Conservation (phyloP, 2,888 invertebrate species). For the Homarus gammarus region DNA sequence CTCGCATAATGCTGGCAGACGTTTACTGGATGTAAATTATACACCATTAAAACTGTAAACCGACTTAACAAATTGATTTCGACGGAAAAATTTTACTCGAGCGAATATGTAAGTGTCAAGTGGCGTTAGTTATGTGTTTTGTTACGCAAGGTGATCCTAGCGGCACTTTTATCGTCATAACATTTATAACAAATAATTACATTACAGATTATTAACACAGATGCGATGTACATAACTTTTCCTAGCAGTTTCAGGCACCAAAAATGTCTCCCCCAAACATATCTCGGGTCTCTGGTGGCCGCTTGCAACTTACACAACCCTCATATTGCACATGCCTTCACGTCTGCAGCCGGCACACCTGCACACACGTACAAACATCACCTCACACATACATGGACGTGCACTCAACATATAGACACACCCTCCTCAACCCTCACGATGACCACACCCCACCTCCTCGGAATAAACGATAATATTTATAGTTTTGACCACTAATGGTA, state of each 20-base stretch:
- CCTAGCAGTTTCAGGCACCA: no score
- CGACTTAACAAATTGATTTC: conserved; percentile 24
- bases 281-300: conserved; percentile 23
- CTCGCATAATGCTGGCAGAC: neutral
- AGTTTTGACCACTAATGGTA: no score
- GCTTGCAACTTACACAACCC: conserved; percentile 40
- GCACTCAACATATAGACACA: no score
- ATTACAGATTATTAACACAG: neutral
- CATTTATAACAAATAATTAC: neutral
- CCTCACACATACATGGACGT: no score
- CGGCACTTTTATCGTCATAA: no score
- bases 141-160: neutral
- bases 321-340: conserved; percentile 54
- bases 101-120: no score
- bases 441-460: no score
- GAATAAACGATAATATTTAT: no score
- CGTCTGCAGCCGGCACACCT: no score
- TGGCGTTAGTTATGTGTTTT: neutral
- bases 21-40: conserved; percentile 26
- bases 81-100: neutral
- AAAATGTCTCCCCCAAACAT: no score
- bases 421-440: no score
- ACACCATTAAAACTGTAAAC: conserved; percentile 23
- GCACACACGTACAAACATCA: no score
- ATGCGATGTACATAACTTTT: neutral